A percentile compares a stretch with the other conserved stretches of the same genome.
Evolutionary conservation across 1,140 invertebrate genomes (phyloP).

Genomic region (Leptinotarsa texana): DNA sequence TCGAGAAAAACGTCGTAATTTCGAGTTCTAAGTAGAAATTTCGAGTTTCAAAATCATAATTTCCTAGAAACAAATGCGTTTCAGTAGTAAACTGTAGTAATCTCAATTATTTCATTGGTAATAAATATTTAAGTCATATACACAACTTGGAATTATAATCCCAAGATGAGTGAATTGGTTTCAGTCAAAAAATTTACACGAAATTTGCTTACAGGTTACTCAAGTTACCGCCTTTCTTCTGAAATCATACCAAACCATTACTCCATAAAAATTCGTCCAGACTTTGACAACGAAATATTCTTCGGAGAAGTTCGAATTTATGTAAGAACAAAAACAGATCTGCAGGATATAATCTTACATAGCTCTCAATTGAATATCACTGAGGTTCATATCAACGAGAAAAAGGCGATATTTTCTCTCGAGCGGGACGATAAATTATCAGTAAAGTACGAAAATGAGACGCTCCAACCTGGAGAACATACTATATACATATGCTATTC

Average conservation of each 20-base stretch:
- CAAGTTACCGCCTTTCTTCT: slow-evolving; percentile 22
- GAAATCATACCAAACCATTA: slow-evolving; percentile 30
- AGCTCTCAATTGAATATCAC: slow-evolving; percentile 23
- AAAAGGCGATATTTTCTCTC: not conserved
- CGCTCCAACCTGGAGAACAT: slow-evolving; percentile 31
- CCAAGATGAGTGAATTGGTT: no score
- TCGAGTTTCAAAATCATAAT: no score
- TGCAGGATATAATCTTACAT: slow-evolving; percentile 24
- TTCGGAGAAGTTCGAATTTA: slow-evolving; percentile 31
- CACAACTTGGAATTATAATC: no score
- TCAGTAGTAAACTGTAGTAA: no score
- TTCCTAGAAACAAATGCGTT: no score
- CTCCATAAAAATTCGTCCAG: slow-evolving; percentile 31
- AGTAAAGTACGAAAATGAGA: slow-evolving; percentile 18
- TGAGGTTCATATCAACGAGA: slow-evolving; percentile 18
- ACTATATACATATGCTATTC: slow-evolving; percentile 21
- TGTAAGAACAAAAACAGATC: slow-evolving; percentile 9
- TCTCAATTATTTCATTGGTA: no score
- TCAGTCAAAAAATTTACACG: no score
- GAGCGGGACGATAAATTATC: slow-evolving; percentile 21
- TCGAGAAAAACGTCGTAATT: no score
- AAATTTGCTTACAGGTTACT: no score
- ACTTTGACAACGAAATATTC: slow-evolving; percentile 32
- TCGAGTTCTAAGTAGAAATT: no score
- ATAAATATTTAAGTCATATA: no score